A percentile compares a stretch with the other conserved stretches of the same genome.
Evolutionary conservation across 2,113 vertebrate genomes (phyloP).

Genomic region (Hirundichthys speculiger): DNA sequence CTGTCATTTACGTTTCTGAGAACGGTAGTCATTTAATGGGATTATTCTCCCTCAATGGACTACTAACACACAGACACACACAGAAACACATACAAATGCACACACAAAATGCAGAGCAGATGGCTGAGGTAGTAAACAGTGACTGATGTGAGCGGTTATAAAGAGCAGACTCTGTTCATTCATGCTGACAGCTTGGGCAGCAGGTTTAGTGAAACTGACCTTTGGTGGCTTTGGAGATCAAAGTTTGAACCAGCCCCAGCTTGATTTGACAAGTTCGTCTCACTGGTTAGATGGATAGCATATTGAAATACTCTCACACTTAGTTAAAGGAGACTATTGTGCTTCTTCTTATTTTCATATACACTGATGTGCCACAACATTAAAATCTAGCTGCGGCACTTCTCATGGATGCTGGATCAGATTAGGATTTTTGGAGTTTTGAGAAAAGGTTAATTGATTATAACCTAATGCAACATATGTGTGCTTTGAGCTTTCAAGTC

Average conservation of each 20-base stretch:
- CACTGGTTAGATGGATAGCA: neutral
- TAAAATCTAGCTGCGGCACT: neutral
- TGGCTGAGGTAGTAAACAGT: constrained; percentile 70
- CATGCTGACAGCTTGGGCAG: constrained; percentile 45
- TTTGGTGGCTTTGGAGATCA: constrained; percentile 34
- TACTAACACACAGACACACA: constrained; percentile 25
- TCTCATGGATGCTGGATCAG: too few species aligned
- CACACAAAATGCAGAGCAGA: constrained; percentile 56
- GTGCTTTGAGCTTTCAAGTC: too few species aligned
- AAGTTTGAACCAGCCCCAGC: constrained; percentile 23
- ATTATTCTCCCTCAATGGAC: constrained; percentile 75
- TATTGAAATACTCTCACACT: constrained; percentile 8
- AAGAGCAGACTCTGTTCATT: constrained; percentile 62
- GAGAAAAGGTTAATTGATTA: too few species aligned
- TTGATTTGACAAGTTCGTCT: neutral
- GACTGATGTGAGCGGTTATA: constrained; percentile 62
- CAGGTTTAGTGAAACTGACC: constrained; percentile 54
- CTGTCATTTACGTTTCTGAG: constrained; percentile 60
- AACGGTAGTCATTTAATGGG: constrained; percentile 73
- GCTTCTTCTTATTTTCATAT: neutral
- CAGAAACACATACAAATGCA: constrained; percentile 21
- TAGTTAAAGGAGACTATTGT: constrained; percentile 5
- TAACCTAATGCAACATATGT: too few species aligned
- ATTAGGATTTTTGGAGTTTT: too few species aligned
- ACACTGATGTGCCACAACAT: neutral